A percentile compares a stretch with the other conserved stretches of the same genome.
Evolutionary conservation across 2,888 invertebrate species (phyloP).

Genomic region (Leucophenga maculata): DNA sequence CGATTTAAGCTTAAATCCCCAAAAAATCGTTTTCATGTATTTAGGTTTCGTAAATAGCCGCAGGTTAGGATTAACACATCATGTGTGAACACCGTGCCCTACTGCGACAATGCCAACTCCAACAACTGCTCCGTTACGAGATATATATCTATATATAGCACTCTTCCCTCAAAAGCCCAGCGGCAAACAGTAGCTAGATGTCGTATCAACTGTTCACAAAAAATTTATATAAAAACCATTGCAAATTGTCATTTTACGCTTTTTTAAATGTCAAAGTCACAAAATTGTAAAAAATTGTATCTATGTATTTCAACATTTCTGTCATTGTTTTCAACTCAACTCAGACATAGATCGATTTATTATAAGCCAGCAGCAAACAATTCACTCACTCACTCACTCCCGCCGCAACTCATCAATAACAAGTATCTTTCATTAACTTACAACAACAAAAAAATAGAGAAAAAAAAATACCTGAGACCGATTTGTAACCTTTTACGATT

Average conservation of each 20-base stretch:
- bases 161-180: slow-evolving; percentile 7
- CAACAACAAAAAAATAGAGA: too few species aligned
- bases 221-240: neutral
- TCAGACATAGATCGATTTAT: too few species aligned
- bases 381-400: too few species aligned
- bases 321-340: neutral
- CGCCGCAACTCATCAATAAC: too few species aligned
- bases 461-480: too few species aligned
- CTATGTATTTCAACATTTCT: slow-evolving; percentile 16
- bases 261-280: slow-evolving; percentile 24
- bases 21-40: neutral
- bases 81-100: neutral
- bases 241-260: slow-evolving; percentile 34
- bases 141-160: too few species aligned
- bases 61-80: slow-evolving; percentile 56
- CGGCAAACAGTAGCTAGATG: slow-evolving; percentile 38
- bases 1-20: neutral
- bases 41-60: slow-evolving; percentile 55
- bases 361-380: too few species aligned
- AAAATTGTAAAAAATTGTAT: neutral
- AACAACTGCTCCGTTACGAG: too few species aligned
- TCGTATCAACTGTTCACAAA: slow-evolving; percentile 21
- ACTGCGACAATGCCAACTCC: too few species aligned
- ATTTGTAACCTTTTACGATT: too few species aligned
- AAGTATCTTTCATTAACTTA: too few species aligned